Evolutionary conservation across 2,888 invertebrate genomes (phyloP), one percentile per base, ranked within the genome.

Genomic region (Drosophila anomalata): DNA sequence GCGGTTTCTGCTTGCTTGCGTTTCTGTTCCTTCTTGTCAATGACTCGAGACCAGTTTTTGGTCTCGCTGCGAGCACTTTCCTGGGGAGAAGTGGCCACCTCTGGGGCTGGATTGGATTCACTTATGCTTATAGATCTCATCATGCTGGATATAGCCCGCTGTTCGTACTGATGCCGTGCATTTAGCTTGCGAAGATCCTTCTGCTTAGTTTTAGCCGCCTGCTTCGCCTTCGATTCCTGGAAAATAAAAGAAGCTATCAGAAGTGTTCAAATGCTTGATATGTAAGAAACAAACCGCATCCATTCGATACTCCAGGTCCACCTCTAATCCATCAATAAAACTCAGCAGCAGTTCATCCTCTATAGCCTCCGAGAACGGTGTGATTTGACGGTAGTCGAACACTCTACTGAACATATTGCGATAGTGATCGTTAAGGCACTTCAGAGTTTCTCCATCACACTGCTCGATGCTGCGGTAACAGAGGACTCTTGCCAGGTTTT

Each of bases 401-500:
- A 75, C 93, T 12, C 80, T 67, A 91, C 41, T 93, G 92, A 87
- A 94, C 94, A 88, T 94, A 66, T 93, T 92, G 65, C 94, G 93
- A 87, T 97, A 96, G 90, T 94, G 95, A 4, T 92, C 91, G 2
- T 95, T 94, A 17, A 97, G 92, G 46, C 95, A 94, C 47, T 93
- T 92, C 26, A 97, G 89, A 0, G 95, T 91, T 0, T 92, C 92
- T 1, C 93, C 92, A 69, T 95, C 94, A 60, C 96, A 89, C 14
- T 92, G 90, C 69, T 96, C 95, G 54, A 97, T 91, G 31, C 93
- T 92, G 83, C 94, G 94, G 75, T 94, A 94, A 90, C 96, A 96
- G 6, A 97, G 91, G 11, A 97, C 92, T 17, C 95, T 93, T 5
- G 95, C 92, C 46, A 97, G 90, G 91, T 97, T 97, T 52, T 95